Conservation (phyloP, 2,797 vertebrate species). For the Myotis daubentonii region DNA sequence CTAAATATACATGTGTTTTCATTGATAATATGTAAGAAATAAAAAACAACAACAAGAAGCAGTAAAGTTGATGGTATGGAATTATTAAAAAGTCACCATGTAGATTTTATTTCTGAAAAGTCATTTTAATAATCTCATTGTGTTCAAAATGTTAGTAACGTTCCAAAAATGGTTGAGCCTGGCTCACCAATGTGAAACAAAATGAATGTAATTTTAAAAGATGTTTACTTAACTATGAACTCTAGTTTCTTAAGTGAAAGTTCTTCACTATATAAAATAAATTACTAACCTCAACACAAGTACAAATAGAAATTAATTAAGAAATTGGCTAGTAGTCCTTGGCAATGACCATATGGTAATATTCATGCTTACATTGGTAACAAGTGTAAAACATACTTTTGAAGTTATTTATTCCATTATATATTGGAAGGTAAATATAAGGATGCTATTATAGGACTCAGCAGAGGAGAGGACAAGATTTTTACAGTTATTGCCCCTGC, state of each 20-base stretch:
- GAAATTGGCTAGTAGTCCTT: background rate
- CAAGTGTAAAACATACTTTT: background rate
- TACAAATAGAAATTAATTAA: constrained; percentile 42
- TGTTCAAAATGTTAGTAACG: constrained; percentile 7
- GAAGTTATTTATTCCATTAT: constrained; percentile 31
- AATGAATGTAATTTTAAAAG: constrained; percentile 47
- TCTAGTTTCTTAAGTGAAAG: constrained; percentile 52
- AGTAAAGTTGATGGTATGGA: constrained; percentile 7
- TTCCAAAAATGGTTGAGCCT: constrained; percentile 28
- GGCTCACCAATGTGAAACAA: constrained; percentile 46
- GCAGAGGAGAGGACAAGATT: background rate
- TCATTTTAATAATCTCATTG: constrained; percentile 14
- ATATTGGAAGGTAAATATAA: constrained; percentile 40
- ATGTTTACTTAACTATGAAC: constrained; percentile 31
- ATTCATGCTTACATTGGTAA: constrained; percentile 3
- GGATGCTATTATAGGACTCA: background rate
- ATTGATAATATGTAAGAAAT: constrained; percentile 18
- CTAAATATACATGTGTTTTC: constrained; percentile 10
- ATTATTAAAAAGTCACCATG: constrained; percentile 36
- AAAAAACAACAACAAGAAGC: background rate
- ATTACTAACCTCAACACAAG: constrained; percentile 29
- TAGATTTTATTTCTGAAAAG: constrained; percentile 55
- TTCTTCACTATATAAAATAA: constrained; percentile 52
- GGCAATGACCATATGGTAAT: background rate
- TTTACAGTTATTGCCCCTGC: background rate